Evolutionary conservation across 92 coral and sea anemone genomes (phyloP), one percentile per base, ranked within the genome.

Genomic region (Bergia sp.): DNA sequence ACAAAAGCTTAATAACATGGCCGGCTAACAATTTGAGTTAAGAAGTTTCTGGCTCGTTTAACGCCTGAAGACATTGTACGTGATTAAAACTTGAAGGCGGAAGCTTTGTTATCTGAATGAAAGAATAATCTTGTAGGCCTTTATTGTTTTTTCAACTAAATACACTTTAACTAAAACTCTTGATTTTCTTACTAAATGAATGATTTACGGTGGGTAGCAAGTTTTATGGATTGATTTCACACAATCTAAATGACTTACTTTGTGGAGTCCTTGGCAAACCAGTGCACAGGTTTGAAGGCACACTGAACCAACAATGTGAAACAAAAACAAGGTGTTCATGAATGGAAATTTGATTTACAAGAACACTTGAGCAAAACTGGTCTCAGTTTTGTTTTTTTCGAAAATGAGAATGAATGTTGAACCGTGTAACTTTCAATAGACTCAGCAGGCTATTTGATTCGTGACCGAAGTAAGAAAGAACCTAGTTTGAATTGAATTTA

Each of bases 41-140:
- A 15, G 64, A 79, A 10, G 55, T 81, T 40, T 81, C 74, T 39
- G 37, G 38, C 37, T 81, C 5, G 36, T 29, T 53, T 57, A 61
- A 12, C 49, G 73, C 85, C 85, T 2, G 73, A 55, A 81, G 85
- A 57, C 36, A 81, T 81, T 37, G 43, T 37, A 55, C 58, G 64
- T 45, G 82, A 45, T 79, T 76, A 11, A 41, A 39, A 39, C 80
- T 41, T 21, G 23, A 76, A 76, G 45, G 80, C 80, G 45, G 50
- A n/a, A 45, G 12, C 39, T 38, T 81, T n/a, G 38, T 81, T 81
- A 40, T 15, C 36, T 65, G 13, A 43, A 21, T 36, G 1, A 61
- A 38, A 37, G 38, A 81, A 36, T 36, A 3, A n/a, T 72, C 42
- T 29, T 16, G 76, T 10, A 53, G 58, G 58, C 58, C 16, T 53